Conservation (phyloP, 2,888 invertebrate genomes). For the Orchesella flavescens region DNA sequence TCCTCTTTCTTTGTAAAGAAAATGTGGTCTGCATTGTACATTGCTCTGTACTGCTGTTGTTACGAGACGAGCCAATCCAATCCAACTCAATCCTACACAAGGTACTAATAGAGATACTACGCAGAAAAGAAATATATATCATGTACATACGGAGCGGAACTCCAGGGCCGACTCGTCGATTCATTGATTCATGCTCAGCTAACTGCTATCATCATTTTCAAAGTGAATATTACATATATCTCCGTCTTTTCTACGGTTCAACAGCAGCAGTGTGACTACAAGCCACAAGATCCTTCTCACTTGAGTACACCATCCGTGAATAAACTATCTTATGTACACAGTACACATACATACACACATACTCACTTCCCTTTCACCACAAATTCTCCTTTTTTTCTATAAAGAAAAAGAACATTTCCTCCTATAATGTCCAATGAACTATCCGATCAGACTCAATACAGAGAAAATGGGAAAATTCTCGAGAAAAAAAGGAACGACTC, state of each 20-base stretch:
- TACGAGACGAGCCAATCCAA: too few species aligned
- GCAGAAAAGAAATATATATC: too few species aligned
- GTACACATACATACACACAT: neutral
- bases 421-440: slow-evolving; percentile 24
- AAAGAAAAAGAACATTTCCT: neutral
- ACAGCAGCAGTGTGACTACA: too few species aligned
- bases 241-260: too few species aligned
- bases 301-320: neutral
- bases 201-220: slow-evolving; percentile 10
- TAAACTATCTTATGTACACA: slow-evolving; percentile 1
- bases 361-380: neutral
- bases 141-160: too few species aligned
- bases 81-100: too few species aligned
- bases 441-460: neutral
- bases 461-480: slow-evolving; percentile 25
- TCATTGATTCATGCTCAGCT: too few species aligned
- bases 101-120: too few species aligned
- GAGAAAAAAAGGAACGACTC: slow-evolving; percentile 12
- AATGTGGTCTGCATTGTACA: neutral
- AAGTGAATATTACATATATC: slow-evolving; percentile 13
- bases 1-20: neutral
- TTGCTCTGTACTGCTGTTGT: too few species aligned
- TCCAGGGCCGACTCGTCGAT: too few species aligned
- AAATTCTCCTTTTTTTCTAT: neutral
- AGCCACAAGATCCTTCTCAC: neutral